phyloP scores from a whole-genome alignment of 2,113 vertebrate species.

The Eubucco bourcierii region DNA sequence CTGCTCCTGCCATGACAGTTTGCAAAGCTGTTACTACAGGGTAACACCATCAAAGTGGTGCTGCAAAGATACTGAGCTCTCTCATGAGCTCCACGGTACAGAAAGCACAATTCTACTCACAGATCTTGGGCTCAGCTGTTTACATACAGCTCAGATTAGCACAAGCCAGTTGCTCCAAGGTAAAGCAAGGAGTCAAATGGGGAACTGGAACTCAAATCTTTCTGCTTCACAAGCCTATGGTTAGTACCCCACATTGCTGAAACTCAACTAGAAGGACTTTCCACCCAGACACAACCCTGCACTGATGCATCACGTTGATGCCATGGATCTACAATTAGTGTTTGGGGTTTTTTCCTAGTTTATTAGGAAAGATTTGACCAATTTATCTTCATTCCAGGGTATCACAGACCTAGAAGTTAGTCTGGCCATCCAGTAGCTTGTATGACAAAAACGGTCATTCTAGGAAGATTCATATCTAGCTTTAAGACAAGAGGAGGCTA shows the following conservation, averaged over 20 bases:
- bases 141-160: background rate
- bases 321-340: background rate
- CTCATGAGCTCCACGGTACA: background rate
- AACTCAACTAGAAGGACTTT: background rate
- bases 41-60: background rate
- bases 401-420: background rate
- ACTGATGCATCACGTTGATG: background rate
- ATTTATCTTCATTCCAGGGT: background rate
- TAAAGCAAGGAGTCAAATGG: background rate
- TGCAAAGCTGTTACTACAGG: slow-evolving; percentile 12
- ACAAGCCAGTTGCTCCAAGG: background rate
- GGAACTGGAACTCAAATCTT: background rate
- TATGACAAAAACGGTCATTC: background rate
- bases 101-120: background rate
- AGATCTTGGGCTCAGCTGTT: background rate
- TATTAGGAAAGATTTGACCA: background rate
- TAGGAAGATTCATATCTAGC: background rate
- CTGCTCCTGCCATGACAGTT: background rate
- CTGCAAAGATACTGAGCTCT: background rate
- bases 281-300: background rate
- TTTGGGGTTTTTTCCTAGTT: background rate
- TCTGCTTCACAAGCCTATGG: background rate
- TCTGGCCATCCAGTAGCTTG: background rate
- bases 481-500: background rate
- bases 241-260: background rate